Evolutionary conservation across 2,797 vertebrate species (phyloP).

Genomic region (Propithecus deckenii): DNA sequence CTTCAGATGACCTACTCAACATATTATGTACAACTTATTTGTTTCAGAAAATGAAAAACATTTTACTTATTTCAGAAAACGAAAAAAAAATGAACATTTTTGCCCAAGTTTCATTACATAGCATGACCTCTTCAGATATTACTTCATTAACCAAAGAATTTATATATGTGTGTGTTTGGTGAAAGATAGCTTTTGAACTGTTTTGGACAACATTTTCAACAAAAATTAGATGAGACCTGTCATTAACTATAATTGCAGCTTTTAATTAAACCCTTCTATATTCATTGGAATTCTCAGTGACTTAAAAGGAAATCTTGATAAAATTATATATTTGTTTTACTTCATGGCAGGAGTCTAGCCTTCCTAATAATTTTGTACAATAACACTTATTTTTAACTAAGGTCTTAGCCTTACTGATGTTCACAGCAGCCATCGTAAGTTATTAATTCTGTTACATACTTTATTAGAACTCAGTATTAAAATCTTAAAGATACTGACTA

Average conservation of each 20-base stretch:
- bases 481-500: background rate
- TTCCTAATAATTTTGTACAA: background rate
- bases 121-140: background rate
- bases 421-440: background rate
- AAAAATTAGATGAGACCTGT: background rate
- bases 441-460: background rate
- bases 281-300: background rate
- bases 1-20: background rate
- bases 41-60: background rate
- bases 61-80: slow-evolving; percentile 2
- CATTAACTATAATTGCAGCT: background rate
- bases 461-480: background rate
- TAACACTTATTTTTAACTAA: background rate
- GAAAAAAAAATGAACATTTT: background rate
- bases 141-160: background rate
- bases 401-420: background rate
- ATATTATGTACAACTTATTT: background rate
- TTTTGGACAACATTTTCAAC: background rate
- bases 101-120: background rate
- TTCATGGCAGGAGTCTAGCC: background rate
- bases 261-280: background rate
- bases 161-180: background rate
- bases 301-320: background rate
- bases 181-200: background rate
- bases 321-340: background rate